Evolutionary conservation across 2,888 invertebrate species (phyloP).

Genomic region (Andrena praecox): DNA sequence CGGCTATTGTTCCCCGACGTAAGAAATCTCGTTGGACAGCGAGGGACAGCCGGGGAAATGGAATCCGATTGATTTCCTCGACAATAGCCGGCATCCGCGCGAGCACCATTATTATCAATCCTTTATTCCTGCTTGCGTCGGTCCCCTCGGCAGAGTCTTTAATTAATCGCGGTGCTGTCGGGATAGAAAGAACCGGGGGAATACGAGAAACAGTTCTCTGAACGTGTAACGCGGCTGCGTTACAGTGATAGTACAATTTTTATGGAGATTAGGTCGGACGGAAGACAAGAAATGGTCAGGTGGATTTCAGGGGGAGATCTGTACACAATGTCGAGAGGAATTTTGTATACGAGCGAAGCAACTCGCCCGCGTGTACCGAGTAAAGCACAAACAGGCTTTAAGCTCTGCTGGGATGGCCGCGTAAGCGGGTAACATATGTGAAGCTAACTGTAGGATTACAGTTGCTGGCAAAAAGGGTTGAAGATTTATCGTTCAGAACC

Average conservation of each 20-base stretch:
- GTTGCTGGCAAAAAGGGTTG: slow-evolving; percentile 49
- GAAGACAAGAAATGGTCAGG: neutral
- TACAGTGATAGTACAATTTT: no score
- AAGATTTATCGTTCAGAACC: slow-evolving; percentile 62
- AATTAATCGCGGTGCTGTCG: neutral
- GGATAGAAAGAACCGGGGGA: no score
- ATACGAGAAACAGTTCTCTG: no score
- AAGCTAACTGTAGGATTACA: slow-evolving; percentile 62
- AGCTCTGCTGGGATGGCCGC: slow-evolving; percentile 49
- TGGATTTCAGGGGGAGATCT: slow-evolving; percentile 3
- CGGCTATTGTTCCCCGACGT: slow-evolving; percentile 28
- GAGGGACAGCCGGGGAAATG: slow-evolving; percentile 20
- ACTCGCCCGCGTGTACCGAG: slow-evolving; percentile 28
- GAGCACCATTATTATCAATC: slow-evolving; percentile 1
- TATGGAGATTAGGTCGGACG: neutral
- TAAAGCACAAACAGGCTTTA: slow-evolving; percentile 53
- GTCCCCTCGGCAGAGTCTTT: neutral
- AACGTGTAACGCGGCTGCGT: no score
- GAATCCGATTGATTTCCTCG: slow-evolving; percentile 15
- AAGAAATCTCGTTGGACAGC: slow-evolving; percentile 40
- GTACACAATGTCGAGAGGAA: neutral
- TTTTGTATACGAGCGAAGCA: slow-evolving; percentile 33
- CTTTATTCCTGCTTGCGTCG: neutral
- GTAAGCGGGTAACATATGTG: slow-evolving; percentile 61
- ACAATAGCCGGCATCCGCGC: neutral